Conservation (phyloP, 2,888 invertebrate genomes). For the Anodontia alba region DNA sequence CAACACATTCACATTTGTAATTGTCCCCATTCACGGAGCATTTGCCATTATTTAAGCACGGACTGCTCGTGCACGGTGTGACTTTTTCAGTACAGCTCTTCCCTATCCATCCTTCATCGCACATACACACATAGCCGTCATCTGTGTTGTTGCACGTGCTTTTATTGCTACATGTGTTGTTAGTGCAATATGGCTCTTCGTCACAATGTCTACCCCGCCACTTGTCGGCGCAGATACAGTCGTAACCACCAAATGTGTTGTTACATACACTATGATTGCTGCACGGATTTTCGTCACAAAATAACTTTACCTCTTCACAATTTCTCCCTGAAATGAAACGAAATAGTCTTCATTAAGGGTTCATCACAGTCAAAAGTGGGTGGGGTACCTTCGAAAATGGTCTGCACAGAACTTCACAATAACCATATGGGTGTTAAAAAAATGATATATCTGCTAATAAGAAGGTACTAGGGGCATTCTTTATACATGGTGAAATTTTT, state of each 20-base stretch:
- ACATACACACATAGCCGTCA: conserved; percentile 47
- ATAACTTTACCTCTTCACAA: not conserved
- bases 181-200: conserved; percentile 39
- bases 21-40: conserved; percentile 31
- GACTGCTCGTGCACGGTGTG: conserved; percentile 49
- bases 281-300: conserved; percentile 15
- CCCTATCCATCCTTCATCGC: conserved; percentile 49
- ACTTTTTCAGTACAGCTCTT: conserved; percentile 34
- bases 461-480: no score
- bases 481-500: no score
- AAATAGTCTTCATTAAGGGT: no score
- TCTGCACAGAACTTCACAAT: no score
- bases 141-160: conserved; percentile 47
- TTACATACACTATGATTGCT: conserved; percentile 3
- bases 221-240: not conserved
- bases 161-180: conserved; percentile 40
- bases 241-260: conserved; percentile 3
- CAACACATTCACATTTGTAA: not conserved
- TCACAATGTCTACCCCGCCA: conserved; percentile 40
- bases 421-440: no score
- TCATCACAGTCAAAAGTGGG: no score
- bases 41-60: conserved; percentile 43
- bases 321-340: not conserved
- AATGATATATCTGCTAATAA: no score
- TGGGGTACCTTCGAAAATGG: no score